These are phyloP conservation scores for human DNA, from an alignment of 2,113 vertebrate genomes.

Conservation along the genomic window GRCh38 chr14:81475001-81475500, in stretches of 20 bases:
- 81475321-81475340: slow-evolving; percentile 40
- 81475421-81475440: slow-evolving; percentile 49
- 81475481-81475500: slow-evolving; percentile 53
- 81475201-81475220: slow-evolving; percentile 32
- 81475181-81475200: not conserved
- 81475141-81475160: not conserved
- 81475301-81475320: slow-evolving; percentile 46
- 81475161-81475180: not conserved
- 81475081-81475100: not conserved
- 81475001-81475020: slow-evolving; percentile 48
- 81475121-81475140: not conserved
- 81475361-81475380: slow-evolving; percentile 32
- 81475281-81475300: not conserved
- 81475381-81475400: slow-evolving; percentile 62
- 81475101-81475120: not conserved
- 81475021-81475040: slow-evolving; percentile 46
- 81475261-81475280: not conserved
- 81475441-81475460: slow-evolving; percentile 58
- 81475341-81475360: slow-evolving; percentile 51
- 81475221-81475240: not conserved
- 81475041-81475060: slow-evolving; percentile 67
- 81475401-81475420: slow-evolving; percentile 37
- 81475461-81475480: slow-evolving; percentile 50
- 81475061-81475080: slow-evolving; percentile 36
- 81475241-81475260: not conserved